These are phyloP conservation scores for Sussaba pulchella DNA, from an alignment of 2,888 invertebrate genomes.

Conservation along the genomic window DNA sequence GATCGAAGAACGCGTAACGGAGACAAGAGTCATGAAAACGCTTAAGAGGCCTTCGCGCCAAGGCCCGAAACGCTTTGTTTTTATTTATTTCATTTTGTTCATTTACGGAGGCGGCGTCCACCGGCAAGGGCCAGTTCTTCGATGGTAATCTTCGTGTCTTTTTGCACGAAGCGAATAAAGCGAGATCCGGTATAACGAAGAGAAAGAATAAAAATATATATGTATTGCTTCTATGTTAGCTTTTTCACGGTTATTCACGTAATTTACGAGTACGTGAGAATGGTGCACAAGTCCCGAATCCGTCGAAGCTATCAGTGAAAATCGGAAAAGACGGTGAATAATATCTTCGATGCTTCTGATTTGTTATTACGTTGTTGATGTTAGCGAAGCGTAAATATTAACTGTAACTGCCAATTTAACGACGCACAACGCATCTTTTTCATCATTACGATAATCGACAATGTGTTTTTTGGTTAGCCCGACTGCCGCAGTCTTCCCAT, in stretches of 20 bases:
- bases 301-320: constrained; percentile 48
- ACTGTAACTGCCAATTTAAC: constrained; percentile 46
- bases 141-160: constrained; percentile 28
- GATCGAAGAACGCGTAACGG: constrained; percentile 60
- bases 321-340: constrained; percentile 44
- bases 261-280: constrained; percentile 36
- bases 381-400: constrained; percentile 29
- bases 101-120: constrained; percentile 41
- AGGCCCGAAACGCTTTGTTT: constrained; percentile 39
- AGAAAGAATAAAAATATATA: constrained; percentile 21
- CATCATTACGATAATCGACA: constrained; percentile 41
- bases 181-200: constrained; percentile 10
- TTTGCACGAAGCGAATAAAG: constrained; percentile 24
- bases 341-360: constrained; percentile 34
- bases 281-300: constrained; percentile 45
- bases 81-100: constrained; percentile 30
- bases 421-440: constrained; percentile 8
- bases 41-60: constrained; percentile 42
- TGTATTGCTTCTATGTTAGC: constrained; percentile 60
- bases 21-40: constrained; percentile 49
- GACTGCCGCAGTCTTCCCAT: constrained; percentile 48
- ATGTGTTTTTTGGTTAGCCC: constrained; percentile 37
- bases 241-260: constrained; percentile 62
- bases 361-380: constrained; percentile 23
- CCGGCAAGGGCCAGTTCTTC: constrained; percentile 37